Evolutionary conservation across 2,113 vertebrate species (phyloP), one percentile per base, ranked within the genome.

Genomic region (Suncus etruscus): DNA sequence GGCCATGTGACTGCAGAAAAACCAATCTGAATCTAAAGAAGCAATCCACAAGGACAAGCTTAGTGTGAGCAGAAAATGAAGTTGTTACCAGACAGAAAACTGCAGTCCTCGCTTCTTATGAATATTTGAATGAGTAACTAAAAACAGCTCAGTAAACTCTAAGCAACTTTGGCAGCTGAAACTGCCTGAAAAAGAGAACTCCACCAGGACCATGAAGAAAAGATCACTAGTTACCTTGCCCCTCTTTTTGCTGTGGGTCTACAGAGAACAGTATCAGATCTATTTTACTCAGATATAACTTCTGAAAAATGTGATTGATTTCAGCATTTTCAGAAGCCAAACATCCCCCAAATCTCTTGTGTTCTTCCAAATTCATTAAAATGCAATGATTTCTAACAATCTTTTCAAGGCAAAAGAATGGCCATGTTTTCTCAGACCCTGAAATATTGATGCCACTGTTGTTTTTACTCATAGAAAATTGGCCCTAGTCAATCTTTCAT

Each of bases 81-180:
- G 97, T 98, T 98, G 97, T 98, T 98, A 98, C 97, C 97, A 98
- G 96, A 98, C 94, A 98, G 97, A 96, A 96, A 98, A 98, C 98
- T 97, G 96, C 97, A 97, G 95, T 94, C 95, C 96, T 97, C 58
- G 8, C 92, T 97, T 95, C 97, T 98, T 96, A 99, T 99, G 98
- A 99, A 99, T 99, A 98, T 99, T 99, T 99, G 97, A 99, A 97
- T 97, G 96, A 95, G 96, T 96, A 97, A 98, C 99, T 98, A 98
- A 99, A 99, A 99, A 98, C 98, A 97, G 97, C 97, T 96, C 97
- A 9, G 96, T 97, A 98, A 94, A 95, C 98, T 97, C 97, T 98
- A 98, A 98, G 97, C 97, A 96, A 97, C 97, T 98, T 97, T 98
- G 98, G 99, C 98, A 98, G 98, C 97, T 98, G 98, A 98, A 98